Conservation (phyloP, 2,113 vertebrate species). For the Nycticebus coucang region DNA sequence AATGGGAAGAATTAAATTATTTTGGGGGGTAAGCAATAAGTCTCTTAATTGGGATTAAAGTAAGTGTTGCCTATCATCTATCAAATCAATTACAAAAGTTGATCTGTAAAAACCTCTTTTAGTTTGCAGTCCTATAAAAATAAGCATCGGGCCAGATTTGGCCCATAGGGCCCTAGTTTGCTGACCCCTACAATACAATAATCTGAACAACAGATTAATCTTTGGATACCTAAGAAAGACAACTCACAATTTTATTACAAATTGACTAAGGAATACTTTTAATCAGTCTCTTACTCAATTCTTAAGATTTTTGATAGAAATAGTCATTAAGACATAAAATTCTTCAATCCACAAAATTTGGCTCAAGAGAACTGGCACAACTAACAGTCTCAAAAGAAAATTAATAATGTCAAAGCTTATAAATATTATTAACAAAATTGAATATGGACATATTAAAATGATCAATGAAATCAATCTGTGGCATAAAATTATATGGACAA, state of each 20-base stretch:
- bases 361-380: not conserved
- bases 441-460: not conserved
- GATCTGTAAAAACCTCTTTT: not conserved
- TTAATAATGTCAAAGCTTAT: not conserved
- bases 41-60: not conserved
- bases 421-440: not conserved
- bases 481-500: not conserved
- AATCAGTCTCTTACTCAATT: not conserved
- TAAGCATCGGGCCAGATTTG: not conserved
- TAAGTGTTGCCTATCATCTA: not conserved
- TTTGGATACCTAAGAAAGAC: not conserved
- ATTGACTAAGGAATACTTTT: not conserved
- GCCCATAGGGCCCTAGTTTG: not conserved
- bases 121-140: not conserved
- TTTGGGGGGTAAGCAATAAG: not conserved
- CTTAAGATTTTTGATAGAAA: not conserved
- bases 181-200: not conserved
- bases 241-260: not conserved
- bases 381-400: conserved; percentile 42
- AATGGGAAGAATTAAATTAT: not conserved
- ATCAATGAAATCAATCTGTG: not conserved
- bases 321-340: not conserved
- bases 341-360: not conserved
- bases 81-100: not conserved
- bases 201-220: not conserved